phyloP scores from a whole-genome alignment of 2,113 vertebrate species.

The Chamaetylas fuelleborni region DNA sequence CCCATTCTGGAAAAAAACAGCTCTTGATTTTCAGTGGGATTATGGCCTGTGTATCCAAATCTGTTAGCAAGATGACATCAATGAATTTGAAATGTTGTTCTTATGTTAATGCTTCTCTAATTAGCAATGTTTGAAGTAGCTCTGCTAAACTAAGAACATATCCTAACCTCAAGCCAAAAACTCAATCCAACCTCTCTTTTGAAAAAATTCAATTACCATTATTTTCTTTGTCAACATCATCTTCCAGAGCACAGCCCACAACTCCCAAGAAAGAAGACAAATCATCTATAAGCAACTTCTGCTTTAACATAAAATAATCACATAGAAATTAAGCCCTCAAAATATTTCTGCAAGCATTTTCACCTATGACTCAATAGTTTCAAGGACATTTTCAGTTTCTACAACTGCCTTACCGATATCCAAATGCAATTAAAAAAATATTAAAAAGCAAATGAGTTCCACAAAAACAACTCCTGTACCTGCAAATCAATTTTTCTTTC shows the following conservation, averaged over 20 bases:
- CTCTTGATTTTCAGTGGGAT: slow-evolving; percentile 2
- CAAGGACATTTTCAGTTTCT: not conserved
- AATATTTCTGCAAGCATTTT: slow-evolving; percentile 10
- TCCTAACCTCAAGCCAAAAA: slow-evolving; percentile 44
- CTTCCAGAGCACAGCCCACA: not conserved
- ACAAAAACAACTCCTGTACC: not conserved
- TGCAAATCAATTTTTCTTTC: not conserved
- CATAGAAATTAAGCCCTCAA: not conserved
- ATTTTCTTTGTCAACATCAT: slow-evolving; percentile 19
- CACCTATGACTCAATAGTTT: not conserved
- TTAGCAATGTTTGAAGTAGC: slow-evolving; percentile 60
- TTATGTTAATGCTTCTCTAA: slow-evolving; percentile 58
- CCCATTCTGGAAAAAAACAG: not conserved
- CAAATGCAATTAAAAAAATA: not conserved
- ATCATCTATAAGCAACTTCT: not conserved
- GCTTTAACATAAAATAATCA: not conserved
- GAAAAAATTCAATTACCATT: slow-evolving; percentile 13
- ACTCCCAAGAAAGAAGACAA: not conserved
- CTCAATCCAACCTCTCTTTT: not conserved
- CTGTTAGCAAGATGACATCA: slow-evolving; percentile 64
- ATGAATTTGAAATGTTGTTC: slow-evolving; percentile 53
- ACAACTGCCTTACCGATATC: not conserved
- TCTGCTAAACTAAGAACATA: slow-evolving; percentile 50
- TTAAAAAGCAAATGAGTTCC: not conserved
- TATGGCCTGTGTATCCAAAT: slow-evolving; percentile 15